Conservation (phyloP, 2,797 vertebrate species). For the Cryptoprocta ferox region DNA sequence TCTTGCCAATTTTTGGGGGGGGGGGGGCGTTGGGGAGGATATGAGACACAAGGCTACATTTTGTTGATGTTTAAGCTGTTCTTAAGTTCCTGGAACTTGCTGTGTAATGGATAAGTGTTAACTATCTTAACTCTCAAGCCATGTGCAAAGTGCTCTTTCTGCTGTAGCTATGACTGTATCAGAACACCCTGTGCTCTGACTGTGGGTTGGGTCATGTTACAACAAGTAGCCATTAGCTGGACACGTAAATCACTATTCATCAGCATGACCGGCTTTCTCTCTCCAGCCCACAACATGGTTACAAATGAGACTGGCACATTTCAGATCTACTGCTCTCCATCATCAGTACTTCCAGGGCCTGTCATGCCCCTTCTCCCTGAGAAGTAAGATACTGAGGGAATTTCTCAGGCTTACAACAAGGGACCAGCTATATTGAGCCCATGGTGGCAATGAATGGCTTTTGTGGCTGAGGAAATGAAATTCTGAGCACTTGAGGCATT, state of each 20-base stretch:
- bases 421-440: background rate
- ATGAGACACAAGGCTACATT: background rate
- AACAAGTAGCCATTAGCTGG: background rate
- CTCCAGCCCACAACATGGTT: background rate
- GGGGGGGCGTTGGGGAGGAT: fast-evolving
- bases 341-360: background rate
- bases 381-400: background rate
- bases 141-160: background rate
- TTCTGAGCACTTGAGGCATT: background rate
- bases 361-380: background rate
- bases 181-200: background rate
- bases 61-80: background rate
- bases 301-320: background rate
- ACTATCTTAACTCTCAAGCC: background rate
- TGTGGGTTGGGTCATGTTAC: background rate
- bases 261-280: background rate
- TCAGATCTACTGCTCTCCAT: background rate
- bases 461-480: background rate
- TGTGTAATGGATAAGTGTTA: background rate
- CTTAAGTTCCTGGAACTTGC: background rate
- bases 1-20: background rate
- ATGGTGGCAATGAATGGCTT: background rate
- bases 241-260: background rate
- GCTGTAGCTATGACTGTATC: background rate
- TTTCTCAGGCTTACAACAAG: constrained; percentile 29